Evolutionary conservation across 2,113 vertebrate genomes (phyloP).

Genomic region (Lynx canadensis): DNA sequence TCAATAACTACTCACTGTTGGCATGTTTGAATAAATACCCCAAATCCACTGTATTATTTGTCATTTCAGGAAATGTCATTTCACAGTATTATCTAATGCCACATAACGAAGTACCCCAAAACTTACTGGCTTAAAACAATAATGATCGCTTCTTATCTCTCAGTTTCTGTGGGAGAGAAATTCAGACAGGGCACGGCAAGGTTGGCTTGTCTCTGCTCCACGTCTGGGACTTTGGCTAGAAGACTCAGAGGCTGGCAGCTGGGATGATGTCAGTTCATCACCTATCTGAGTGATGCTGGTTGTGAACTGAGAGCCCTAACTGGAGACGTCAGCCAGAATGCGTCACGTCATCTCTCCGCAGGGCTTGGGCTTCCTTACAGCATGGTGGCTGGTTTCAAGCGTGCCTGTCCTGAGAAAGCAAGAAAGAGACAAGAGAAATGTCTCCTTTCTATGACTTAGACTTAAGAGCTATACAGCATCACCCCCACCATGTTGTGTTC

Average conservation of each 20-base stretch:
- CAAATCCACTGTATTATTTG: background rate
- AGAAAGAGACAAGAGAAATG: background rate
- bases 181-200: background rate
- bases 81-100: background rate
- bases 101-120: background rate
- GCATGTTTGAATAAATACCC: background rate
- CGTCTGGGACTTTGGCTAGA: background rate
- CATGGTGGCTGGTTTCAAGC: background rate
- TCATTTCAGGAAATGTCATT: background rate
- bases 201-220: background rate
- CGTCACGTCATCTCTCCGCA: background rate
- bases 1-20: background rate
- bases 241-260: background rate
- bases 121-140: conserved; percentile 4
- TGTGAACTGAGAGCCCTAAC: background rate
- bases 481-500: background rate
- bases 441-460: background rate
- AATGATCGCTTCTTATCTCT: background rate
- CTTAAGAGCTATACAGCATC: background rate
- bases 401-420: background rate
- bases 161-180: background rate
- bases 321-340: background rate
- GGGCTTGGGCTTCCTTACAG: background rate
- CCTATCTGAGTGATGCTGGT: background rate
- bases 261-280: background rate